Conservation (phyloP, 2,797 vertebrate species). For the Melanotaenia trifasciata region DNA sequence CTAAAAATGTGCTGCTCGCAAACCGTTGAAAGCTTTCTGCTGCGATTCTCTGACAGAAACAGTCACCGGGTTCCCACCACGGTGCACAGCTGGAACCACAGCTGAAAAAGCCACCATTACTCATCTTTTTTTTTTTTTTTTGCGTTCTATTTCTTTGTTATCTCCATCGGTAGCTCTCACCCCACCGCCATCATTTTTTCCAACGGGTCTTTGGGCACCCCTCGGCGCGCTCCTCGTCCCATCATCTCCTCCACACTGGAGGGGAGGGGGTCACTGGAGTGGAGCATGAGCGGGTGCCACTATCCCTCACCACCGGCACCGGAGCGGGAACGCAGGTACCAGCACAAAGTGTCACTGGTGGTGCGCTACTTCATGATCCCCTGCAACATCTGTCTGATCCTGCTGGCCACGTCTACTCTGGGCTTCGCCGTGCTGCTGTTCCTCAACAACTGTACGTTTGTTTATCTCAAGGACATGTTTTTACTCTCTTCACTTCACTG, state of each 20-base stretch:
- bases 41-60: slow-evolving; percentile 70
- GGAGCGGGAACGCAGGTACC: slow-evolving; percentile 90
- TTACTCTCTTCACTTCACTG: background rate
- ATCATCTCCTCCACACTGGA: slow-evolving; percentile 70
- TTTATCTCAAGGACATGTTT: slow-evolving; percentile 24
- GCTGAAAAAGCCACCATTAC: slow-evolving; percentile 65
- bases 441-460: slow-evolving; percentile 96
- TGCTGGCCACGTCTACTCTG: slow-evolving; percentile 93
- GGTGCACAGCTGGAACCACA: slow-evolving; percentile 69
- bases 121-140: slow-evolving; percentile 9
- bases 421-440: slow-evolving; percentile 95
- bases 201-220: slow-evolving; percentile 74
- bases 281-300: slow-evolving; percentile 90
- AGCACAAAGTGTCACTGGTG: slow-evolving; percentile 94
- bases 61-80: slow-evolving; percentile 37
- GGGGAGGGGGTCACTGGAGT: slow-evolving; percentile 79
- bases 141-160: slow-evolving; percentile 23
- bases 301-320: slow-evolving; percentile 83
- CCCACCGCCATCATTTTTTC: slow-evolving; percentile 74
- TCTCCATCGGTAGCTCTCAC: slow-evolving; percentile 35
- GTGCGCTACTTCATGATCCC: slow-evolving; percentile 98
- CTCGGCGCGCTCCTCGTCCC: slow-evolving; percentile 73
- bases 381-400: slow-evolving; percentile 98
- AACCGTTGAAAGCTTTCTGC: slow-evolving; percentile 69
- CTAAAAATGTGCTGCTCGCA: slow-evolving; percentile 81